Base-by-base conservation (phyloP, 1,140 invertebrate genomes). In the Ooceraea biroi region DNA sequence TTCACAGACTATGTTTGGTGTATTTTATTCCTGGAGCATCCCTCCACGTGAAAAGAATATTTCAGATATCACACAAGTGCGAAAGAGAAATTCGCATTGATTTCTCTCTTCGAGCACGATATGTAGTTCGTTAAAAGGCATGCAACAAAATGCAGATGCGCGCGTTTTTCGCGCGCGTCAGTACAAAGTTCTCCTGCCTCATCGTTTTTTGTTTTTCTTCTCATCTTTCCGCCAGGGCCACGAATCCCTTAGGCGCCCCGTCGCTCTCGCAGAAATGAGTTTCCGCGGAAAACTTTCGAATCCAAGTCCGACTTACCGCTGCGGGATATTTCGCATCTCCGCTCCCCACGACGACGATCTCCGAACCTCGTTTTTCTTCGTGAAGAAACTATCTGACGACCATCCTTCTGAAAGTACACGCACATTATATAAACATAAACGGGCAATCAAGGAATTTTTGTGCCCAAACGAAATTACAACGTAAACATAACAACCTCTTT, bases 231-330 rank as follows among this genome's bases (percentile, higher is more conserved):
- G 22, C n/a, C 10, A 22, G 17, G 19, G 1, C 30, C 19, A 14
- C 50, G 52, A 58, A 73, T 36, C 19, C n/a, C 19, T 52, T 63
- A 61, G 30, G 36, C 60, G 36, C n/a, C n/a, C 17, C 50, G 85
- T 85, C 76, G 48, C 55, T 63, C 69, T 69, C 25, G 19, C 52
- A 44, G 57, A 78, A 86, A 71, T 85, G 71, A 44, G 25, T 72
- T 66, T 82, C 52, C 52, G 72, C 22, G 61, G 69, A 68, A 72
- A 73, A 85, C 77, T 77, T 77, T 77, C 48, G 30, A 77, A 74
- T 36, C 61, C 55, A 61, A 78, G 48, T 78, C 22, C 61, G 48
- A 78, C 48, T 78, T 55, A 78, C 48, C 63, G 76, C 69, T 73
- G 69, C 69, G n/a, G 30, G 55, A 76, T 76, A 82, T 74, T 82